Base-by-base conservation (phyloP, 1,140 invertebrate genomes). In the Drosophila neocordata region DNA sequence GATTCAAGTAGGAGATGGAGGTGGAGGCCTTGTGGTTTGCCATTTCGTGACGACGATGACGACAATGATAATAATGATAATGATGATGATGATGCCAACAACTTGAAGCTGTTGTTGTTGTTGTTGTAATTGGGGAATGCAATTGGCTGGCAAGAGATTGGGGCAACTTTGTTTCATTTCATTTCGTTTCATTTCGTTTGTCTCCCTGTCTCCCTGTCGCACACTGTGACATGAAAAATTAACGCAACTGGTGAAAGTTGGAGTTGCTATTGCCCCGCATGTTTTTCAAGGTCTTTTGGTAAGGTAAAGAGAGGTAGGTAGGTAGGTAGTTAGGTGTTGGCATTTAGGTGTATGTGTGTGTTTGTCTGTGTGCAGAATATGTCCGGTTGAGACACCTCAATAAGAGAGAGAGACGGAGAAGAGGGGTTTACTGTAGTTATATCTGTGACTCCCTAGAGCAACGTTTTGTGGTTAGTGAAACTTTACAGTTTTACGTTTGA, bases 161-260 rank as follows among this genome's bases (percentile, higher is more conserved):
- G 57, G 66, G 55, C 63, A 77, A 81, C 38, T 77, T 51, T 51
- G 59, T 64, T 69, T 73, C 48, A 53, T 62, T 70, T 71, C 62
- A 31, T 53, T 34, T 69, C 13, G 35, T 35, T 72, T 74, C 62
- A 63, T 65, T 38, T 61, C 24, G 65, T 61, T 31, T 51, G 55
- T 57, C 48, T 57, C 24, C 27, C 55, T 38, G 34, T 74, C 65
- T 38, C 62, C 62, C 59, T 76, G 34, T 70, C 63, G 67, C 59
- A 64, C 27, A 70, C 66, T 77, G 66, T 61, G 74, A 77, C 74
- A 77, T 77, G 74, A 77, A 77, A 77, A 77, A 77, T 77, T 77
- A 77, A 77, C 69, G 79, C 80, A 84, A 65, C 53, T 85, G 81
- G 81, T 80, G 81, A 84, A 84, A 84, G 81, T 84, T 84, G 79